Evolutionary conservation across 2,888 invertebrate species (phyloP).

Genomic region (Platypus cylindrus): DNA sequence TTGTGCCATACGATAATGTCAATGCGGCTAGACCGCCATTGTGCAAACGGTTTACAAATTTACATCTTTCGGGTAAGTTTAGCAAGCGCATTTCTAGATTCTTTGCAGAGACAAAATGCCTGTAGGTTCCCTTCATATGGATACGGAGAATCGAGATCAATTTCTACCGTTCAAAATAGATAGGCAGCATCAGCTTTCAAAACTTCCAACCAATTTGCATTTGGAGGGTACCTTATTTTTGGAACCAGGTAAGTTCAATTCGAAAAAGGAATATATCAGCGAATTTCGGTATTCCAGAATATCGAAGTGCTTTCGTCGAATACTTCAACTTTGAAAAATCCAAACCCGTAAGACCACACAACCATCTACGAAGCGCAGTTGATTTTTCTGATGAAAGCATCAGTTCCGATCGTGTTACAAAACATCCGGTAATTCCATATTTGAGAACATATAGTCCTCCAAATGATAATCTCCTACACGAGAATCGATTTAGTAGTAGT

Average conservation of each 20-base stretch:
- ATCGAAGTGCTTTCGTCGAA: conserved; percentile 29
- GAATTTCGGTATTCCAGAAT: conserved; percentile 38
- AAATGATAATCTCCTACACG: neutral
- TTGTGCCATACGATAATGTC: conserved; percentile 35
- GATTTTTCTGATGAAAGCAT: conserved; percentile 20
- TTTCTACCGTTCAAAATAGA: conserved; percentile 35
- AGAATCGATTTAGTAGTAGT: conserved; percentile 1
- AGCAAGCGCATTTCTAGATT: neutral
- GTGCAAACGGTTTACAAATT: conserved; percentile 34
- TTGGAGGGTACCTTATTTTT: conserved; percentile 32
- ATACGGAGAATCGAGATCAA: conserved; percentile 34
- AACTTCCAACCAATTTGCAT: conserved; percentile 35
- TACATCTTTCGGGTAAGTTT: conserved; percentile 38
- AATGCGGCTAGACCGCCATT: conserved; percentile 34
- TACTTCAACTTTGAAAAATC: conserved; percentile 24
- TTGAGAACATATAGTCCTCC: conserved; percentile 13
- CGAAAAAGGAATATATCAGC: neutral
- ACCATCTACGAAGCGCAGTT: conserved; percentile 26
- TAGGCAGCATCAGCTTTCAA: conserved; percentile 33
- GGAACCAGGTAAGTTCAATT: conserved; percentile 7
- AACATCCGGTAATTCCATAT: conserved; percentile 29
- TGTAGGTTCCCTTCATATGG: conserved; percentile 17
- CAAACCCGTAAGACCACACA: conserved; percentile 23
- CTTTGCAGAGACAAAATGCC: neutral
- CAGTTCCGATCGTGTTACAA: neutral